phyloP scores from a whole-genome alignment of 2,797 vertebrate genomes.

The Thunnus albacares region DNA sequence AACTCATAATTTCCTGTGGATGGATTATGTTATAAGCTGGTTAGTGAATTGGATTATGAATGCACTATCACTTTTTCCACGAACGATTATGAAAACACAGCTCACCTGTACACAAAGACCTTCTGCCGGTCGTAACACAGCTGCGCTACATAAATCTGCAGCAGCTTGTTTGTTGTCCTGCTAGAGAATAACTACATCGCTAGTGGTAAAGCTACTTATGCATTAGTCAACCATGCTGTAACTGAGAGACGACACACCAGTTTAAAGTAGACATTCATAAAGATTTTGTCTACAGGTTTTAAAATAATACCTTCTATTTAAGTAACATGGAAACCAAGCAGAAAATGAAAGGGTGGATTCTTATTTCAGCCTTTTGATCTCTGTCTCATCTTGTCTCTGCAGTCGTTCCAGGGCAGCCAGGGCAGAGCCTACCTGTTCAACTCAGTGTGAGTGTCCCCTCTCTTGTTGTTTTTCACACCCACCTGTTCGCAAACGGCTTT shows the following conservation, averaged over 20 bases:
- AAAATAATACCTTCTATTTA: constrained; percentile 9
- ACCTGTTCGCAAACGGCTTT: constrained; percentile 18
- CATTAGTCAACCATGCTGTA: not conserved
- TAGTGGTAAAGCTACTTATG: not conserved
- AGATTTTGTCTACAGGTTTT: constrained; percentile 24
- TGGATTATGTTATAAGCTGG: constrained; percentile 62
- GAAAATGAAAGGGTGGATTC: constrained; percentile 14
- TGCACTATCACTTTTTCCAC: constrained; percentile 62
- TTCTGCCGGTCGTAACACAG: constrained; percentile 8
- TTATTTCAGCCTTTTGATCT: constrained; percentile 33
- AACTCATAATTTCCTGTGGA: constrained; percentile 16
- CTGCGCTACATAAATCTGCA: constrained; percentile 3
- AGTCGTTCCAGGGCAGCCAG: constrained; percentile 99
- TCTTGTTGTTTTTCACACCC: constrained; percentile 13
- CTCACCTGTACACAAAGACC: constrained; percentile 52
- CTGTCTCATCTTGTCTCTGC: constrained; percentile 60
- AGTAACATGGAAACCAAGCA: not conserved
- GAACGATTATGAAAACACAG: constrained; percentile 42
- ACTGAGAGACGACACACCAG: not conserved
- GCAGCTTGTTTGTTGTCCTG: constrained; percentile 3
- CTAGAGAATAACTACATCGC: not conserved
- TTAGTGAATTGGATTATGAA: constrained; percentile 70
- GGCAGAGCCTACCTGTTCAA: constrained; percentile 99
- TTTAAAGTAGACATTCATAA: constrained; percentile 5
- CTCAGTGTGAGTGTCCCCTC: constrained; percentile 85